Base-by-base conservation (phyloP, 2,888 invertebrate genomes). In the Incurvaria masculella region DNA sequence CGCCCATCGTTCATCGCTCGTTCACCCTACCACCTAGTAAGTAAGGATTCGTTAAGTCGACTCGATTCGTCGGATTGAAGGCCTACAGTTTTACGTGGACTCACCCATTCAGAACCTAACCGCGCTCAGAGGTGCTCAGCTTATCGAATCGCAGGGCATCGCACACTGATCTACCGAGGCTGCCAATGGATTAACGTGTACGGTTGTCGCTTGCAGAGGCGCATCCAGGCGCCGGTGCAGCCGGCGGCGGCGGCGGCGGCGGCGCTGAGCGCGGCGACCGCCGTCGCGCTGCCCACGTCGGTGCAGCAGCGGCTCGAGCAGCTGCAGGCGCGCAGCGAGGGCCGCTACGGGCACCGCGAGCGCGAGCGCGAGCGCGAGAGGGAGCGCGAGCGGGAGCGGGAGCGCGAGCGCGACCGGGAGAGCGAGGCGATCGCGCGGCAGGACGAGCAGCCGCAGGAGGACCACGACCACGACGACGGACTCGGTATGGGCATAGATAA, bases 191-290 rank as follows among this genome's bases (percentile, higher is more conserved):
- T n/a, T n/a, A n/a, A n/a, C n/a, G n/a, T n/a, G n/a, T n/a, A n/a
- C n/a, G n/a, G n/a, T 33, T 41, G 5, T 14, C 41, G 8, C 6
- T n/a, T 74, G 56, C 72, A 60, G 70, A 81, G 65, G 39, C 80
- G 68, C 59, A 76, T 75, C 60, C 63, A 73, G 56, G 75, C 75
- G 53, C 72, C 74, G 11, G 75, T 78, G 63, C 75, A 76, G 68
- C 76, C 75, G 1, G 76, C 76, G 38, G 76, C 76, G 48, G 76
- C 76, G 21, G 76, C 76, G 46, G 76, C 76, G 33, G 76, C 76
- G 21, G 76, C 76, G 58, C 69, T 78, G 55, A 75, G 75, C 23
- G 76, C 76, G 44, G 75, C 76, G 63, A 72, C 72, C 21, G 76
- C 76, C 64, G 73, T 78, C 65, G 76, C 76, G 57, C 66, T 72